These are phyloP conservation scores for Phalangium opilio DNA, from an alignment of 2,888 invertebrate species.

Conservation along the genomic window DNA sequence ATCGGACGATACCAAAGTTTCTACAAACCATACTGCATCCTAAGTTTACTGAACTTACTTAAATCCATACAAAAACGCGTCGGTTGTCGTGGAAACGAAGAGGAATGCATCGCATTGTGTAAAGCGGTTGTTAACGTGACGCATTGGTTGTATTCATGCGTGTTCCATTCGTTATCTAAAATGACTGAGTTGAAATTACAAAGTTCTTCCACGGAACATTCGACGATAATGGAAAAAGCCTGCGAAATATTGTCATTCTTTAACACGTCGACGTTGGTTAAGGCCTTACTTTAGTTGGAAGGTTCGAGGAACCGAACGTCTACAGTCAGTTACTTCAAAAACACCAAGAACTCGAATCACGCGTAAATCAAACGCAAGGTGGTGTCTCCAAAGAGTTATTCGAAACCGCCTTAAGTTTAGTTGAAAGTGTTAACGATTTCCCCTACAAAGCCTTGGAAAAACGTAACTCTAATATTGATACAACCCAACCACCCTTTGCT, in stretches of 20 bases:
- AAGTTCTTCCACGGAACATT: constrained; percentile 23
- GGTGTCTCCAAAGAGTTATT: constrained; percentile 20
- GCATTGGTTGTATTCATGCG: constrained; percentile 25
- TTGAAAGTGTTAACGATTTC: constrained; percentile 17
- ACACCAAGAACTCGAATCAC: constrained; percentile 50
- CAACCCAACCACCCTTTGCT: constrained; percentile 18
- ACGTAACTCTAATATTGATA: constrained; percentile 1
- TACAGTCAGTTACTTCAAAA: constrained; percentile 51
- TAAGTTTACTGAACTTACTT: constrained; percentile 68
- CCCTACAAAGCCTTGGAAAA: constrained; percentile 3
- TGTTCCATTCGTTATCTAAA: constrained; percentile 28
- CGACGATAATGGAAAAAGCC: constrained; percentile 28
- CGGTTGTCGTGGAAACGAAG: constrained; percentile 45
- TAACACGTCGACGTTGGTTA: constrained; percentile 26
- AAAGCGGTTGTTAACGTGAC: constrained; percentile 46
- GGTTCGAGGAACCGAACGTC: constrained; percentile 40
- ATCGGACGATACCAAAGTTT: constrained; percentile 69
- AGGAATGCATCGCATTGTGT: constrained; percentile 63
- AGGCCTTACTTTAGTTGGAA: constrained; percentile 31
- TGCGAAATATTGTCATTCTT: constrained; percentile 27
- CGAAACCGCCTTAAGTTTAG: constrained; percentile 18
- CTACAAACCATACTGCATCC: constrained; percentile 71
- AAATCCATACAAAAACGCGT: constrained; percentile 36
- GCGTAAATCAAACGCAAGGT: constrained; percentile 18
- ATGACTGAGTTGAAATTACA: constrained; percentile 25